phyloP scores from a whole-genome alignment of 1,140 invertebrate genomes.

The Drosophila kohkoa region DNA sequence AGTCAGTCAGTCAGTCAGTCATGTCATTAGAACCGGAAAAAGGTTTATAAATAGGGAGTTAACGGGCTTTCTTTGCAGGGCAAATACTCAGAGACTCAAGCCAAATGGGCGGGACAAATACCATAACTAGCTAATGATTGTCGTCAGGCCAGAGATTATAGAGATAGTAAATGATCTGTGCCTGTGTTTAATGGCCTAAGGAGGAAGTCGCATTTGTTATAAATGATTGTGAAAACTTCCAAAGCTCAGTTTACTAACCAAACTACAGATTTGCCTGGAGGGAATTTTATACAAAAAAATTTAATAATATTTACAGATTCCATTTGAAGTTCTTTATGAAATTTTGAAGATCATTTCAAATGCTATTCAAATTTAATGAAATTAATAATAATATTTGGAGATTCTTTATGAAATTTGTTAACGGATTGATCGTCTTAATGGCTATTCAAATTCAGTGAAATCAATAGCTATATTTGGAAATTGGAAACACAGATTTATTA shows the following conservation, averaged over 20 bases:
- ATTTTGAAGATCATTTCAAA: no score
- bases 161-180: constrained; percentile 23
- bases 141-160: constrained; percentile 25
- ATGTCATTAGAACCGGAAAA: constrained; percentile 60
- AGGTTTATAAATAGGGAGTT: constrained; percentile 52
- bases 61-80: constrained; percentile 45
- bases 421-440: no score
- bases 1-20: constrained; percentile 30
- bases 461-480: no score
- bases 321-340: no score
- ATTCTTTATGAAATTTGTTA: no score
- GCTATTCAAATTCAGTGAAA: no score
- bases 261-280: not conserved
- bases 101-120: constrained; percentile 19
- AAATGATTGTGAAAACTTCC: constrained; percentile 4
- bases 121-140: constrained; percentile 50
- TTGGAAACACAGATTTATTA: no score
- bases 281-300: not conserved
- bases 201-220: constrained; percentile 19
- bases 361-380: no score
- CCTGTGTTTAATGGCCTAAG: constrained; percentile 8
- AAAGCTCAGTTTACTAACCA: not conserved
- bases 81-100: constrained; percentile 23
- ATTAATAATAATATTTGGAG: no score
- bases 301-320: not conserved